These are phyloP conservation scores for Cheilosia variabilis DNA, from an alignment of 2,888 invertebrate genomes.

Conservation along the genomic window DNA sequence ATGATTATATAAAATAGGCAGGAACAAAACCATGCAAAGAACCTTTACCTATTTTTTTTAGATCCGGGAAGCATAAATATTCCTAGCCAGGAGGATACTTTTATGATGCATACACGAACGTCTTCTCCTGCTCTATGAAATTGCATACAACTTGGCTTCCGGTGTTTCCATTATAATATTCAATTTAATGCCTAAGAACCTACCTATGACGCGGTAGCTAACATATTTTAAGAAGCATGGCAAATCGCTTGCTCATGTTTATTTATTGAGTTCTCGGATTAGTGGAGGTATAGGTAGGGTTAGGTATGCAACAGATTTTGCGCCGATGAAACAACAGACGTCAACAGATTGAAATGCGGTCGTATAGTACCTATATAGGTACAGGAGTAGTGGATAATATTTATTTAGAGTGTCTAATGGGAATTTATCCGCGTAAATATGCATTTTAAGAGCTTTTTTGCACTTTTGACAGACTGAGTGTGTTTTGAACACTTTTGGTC, in stretches of 20 bases:
- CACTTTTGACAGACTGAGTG: no score
- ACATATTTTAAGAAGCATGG: conserved; percentile 7
- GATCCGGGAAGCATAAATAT: background rate
- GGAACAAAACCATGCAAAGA: no score
- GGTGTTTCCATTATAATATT: conserved; percentile 1
- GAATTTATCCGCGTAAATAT: no score
- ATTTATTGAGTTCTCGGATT: conserved; percentile 36
- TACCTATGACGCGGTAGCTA: background rate
- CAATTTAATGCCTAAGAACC: background rate
- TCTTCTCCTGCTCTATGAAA: background rate
- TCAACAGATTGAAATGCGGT: no score
- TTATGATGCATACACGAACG: background rate
- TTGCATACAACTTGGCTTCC: conserved; percentile 15
- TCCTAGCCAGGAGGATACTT: background rate
- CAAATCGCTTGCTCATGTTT: conserved; percentile 32
- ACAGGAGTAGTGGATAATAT: no score
- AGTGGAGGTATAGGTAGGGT: background rate
- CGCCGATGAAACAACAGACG: background rate
- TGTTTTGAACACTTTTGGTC: no score
- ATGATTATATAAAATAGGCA: no score
- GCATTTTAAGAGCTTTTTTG: no score
- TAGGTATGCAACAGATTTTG: background rate
- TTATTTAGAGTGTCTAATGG: no score
- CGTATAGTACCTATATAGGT: no score
- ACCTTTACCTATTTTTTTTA: no score